phyloP scores from a whole-genome alignment of 2,888 invertebrate genomes.

The Trachelus iudaicus region DNA sequence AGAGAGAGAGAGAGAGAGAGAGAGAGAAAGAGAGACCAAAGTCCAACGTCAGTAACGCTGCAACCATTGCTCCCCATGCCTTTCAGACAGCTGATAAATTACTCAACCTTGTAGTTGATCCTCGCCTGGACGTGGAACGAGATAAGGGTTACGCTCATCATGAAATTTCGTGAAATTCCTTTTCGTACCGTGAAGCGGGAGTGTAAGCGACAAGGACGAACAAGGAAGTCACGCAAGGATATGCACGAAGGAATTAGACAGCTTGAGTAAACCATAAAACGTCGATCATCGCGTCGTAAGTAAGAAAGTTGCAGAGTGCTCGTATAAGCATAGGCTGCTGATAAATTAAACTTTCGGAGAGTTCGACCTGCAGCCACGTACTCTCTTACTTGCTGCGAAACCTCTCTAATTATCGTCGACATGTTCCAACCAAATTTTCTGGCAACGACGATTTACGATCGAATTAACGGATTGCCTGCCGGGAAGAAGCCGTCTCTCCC shows the following conservation, averaged over 20 bases:
- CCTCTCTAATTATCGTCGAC: constrained; percentile 55
- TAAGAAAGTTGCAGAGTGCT: constrained; percentile 54
- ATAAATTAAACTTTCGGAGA: constrained; percentile 55
- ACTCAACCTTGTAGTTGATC: constrained; percentile 50
- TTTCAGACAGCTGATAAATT: constrained; percentile 62
- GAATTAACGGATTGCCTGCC: constrained; percentile 55
- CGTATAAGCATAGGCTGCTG: constrained; percentile 47
- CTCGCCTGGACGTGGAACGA: constrained; percentile 20
- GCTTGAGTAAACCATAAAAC: no score
- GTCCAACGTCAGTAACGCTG: neutral
- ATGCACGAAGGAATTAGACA: no score
- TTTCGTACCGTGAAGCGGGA: neutral
- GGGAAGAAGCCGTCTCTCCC: constrained; percentile 16
- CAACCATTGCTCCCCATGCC: constrained; percentile 47
- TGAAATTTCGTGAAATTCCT: neutral
- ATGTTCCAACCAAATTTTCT: constrained; percentile 57
- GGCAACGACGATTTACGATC: constrained; percentile 60
- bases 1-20: constrained; percentile 5
- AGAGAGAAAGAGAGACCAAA: constrained; percentile 1
- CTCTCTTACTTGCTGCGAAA: constrained; percentile 34
- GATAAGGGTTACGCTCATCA: neutral
- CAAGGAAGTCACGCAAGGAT: no score
- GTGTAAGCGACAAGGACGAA: neutral
- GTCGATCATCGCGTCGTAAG: constrained; percentile 54
- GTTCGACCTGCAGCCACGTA: neutral